Percentiles rank a stretch among this genome's conserved stretches.
Evolutionary conservation across 2,797 vertebrate species (phyloP).

Genomic region (Labroides dimidiatus): DNA sequence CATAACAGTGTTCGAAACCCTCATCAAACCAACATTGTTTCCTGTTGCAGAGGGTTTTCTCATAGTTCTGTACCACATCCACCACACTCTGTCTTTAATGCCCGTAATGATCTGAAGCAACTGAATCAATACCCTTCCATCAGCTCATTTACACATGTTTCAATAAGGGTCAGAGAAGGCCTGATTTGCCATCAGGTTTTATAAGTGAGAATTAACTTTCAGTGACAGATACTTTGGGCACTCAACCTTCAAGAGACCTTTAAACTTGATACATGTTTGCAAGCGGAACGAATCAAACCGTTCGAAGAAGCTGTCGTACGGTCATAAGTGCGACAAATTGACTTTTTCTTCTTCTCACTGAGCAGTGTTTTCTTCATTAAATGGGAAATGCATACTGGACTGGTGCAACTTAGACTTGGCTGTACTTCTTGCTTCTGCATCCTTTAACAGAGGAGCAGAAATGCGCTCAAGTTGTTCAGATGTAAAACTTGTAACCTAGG

Average conservation of each 20-base stretch:
- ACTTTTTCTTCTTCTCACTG: slow-evolving; percentile 13
- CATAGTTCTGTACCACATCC: background rate
- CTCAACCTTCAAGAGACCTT: slow-evolving; percentile 51
- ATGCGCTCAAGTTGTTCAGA: slow-evolving; percentile 8
- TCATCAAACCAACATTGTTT: background rate
- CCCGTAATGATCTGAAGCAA: slow-evolving; percentile 22
- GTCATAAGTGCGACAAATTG: slow-evolving; percentile 41
- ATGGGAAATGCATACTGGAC: slow-evolving; percentile 40
- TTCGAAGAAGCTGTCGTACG: slow-evolving; percentile 35
- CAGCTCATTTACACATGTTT: slow-evolving; percentile 27
- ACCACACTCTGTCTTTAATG: slow-evolving; percentile 9
- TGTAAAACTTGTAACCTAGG: background rate
- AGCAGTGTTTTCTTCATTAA: slow-evolving; percentile 9
- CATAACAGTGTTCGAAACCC: slow-evolving; percentile 6
- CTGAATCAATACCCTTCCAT: slow-evolving; percentile 38
- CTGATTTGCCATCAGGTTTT: slow-evolving; percentile 45
- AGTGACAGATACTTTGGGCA: slow-evolving; percentile 43
- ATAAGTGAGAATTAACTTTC: slow-evolving; percentile 45
- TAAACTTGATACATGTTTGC: slow-evolving; percentile 42
- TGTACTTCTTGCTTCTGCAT: slow-evolving; percentile 16
- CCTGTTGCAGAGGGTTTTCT: background rate
- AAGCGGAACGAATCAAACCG: slow-evolving; percentile 45
- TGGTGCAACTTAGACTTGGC: slow-evolving; percentile 16
- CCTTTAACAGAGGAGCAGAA: background rate
- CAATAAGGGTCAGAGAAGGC: slow-evolving; percentile 34